These are phyloP conservation scores for Hirundichthys speculiger DNA, from an alignment of 2,113 vertebrate genomes.

Conservation along the genomic window DNA sequence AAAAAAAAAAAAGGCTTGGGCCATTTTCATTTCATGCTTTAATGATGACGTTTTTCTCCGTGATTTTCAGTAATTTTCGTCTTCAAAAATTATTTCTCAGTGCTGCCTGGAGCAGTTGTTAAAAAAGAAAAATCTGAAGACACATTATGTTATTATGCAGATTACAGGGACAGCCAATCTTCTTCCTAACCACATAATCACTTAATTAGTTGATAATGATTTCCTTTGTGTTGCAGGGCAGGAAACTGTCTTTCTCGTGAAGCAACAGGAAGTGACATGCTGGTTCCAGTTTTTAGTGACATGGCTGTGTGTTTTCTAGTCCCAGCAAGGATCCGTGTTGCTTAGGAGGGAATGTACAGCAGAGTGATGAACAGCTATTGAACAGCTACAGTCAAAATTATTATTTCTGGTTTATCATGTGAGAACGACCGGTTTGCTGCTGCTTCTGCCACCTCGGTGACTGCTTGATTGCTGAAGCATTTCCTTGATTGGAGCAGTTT, in stretches of 20 bases:
- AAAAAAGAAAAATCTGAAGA: constrained; percentile 7
- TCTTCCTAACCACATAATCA: constrained; percentile 39
- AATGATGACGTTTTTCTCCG: not conserved
- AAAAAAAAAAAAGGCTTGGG: constrained; percentile 25
- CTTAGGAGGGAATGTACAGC: no score
- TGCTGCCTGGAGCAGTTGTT: constrained; percentile 3
- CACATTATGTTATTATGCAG: constrained; percentile 42
- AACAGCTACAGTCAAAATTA: not conserved
- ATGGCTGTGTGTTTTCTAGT: not conserved
- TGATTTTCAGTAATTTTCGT: not conserved
- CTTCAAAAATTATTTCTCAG: not conserved
- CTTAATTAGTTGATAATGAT: constrained; percentile 67
- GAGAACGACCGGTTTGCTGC: no score
- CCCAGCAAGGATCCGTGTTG: not conserved
- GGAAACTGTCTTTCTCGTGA: constrained; percentile 34
- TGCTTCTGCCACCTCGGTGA: no score
- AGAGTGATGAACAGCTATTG: not conserved
- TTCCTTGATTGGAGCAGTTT: constrained; percentile 18
- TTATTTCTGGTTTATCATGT: not conserved
- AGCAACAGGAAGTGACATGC: constrained; percentile 41
- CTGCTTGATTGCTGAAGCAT: not conserved
- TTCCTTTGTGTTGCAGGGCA: constrained; percentile 55
- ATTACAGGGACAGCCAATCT: constrained; percentile 52
- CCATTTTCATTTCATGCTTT: not conserved
- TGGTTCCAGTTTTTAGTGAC: constrained; percentile 4